Base-by-base conservation (phyloP, 2,113 vertebrate species). In the Spilogale gracilis region DNA sequence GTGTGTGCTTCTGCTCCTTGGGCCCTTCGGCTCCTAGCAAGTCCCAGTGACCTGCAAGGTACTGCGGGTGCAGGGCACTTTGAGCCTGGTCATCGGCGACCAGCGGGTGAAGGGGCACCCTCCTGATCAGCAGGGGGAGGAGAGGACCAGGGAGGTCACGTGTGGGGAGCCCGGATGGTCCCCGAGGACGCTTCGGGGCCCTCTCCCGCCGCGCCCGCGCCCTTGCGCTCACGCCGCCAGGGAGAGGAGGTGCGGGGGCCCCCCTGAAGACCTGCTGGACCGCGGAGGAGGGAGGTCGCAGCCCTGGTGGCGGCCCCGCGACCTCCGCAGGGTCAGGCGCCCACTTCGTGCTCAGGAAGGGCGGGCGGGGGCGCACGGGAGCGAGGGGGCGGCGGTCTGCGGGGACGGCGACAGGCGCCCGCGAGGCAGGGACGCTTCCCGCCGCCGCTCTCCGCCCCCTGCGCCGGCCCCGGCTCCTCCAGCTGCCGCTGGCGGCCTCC, bases 301-400 rank as follows among this genome's bases (percentile, higher is more conserved):
- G 25, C 6, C 1, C 7, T 50, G 23, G 21, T 0, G 2, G 17
- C 8, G 43, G 32, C 52, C 56, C 21, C 0, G 27, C 45, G 23
- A 21, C 23, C 50, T 12, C 4, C 12, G 30, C 69, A 10, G 9
- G 1, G 61, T 63, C 0, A 0, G 79, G n/a, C 20, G 86, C 52
- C 25, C 23, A 0, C 38, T 45, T 23, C 43, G 1, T 73, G 67
- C 9, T 21, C 38, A 38, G 86, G 52, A n/a, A 67, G 16, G 71
- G 38, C 20, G 10, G 71, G 5, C 7, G 38, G 69, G 20, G 20
- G 69, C 18, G 32, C 69, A 9, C 43, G 20, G 38, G 71, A 74
- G 21, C 43, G 11, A 25, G 43, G 38, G 43, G 38, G 45, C 21
- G 2, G 71, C 5, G 38, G 21, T 6, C 38, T 1, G 71, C 5